These are phyloP conservation scores for Psephotus haematonotus DNA, from an alignment of 2,113 vertebrate genomes.

Conservation along the genomic window DNA sequence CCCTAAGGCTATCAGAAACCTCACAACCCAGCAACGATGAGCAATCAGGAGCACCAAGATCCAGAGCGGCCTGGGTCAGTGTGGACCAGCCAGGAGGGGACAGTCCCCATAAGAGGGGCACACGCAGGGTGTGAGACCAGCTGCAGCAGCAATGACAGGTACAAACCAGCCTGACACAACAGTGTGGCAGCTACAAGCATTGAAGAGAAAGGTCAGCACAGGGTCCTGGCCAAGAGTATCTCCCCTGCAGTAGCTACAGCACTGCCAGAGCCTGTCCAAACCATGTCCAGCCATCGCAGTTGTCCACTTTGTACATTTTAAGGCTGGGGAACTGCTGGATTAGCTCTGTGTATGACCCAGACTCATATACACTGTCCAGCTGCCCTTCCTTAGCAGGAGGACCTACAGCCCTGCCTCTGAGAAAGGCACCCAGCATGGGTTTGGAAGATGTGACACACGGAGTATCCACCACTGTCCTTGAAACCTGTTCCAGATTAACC, in stretches of 20 bases:
- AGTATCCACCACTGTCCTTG: background rate
- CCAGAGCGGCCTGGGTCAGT: fast-evolving
- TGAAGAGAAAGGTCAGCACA: background rate
- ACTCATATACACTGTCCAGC: background rate
- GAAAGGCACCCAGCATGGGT: background rate
- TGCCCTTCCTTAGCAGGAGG: background rate
- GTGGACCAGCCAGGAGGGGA: background rate
- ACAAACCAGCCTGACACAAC: background rate
- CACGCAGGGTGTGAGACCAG: background rate
- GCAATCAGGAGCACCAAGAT: background rate
- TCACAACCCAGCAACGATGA: fast-evolving
- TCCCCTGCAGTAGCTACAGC: background rate
- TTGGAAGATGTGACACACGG: background rate
- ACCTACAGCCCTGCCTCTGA: background rate
- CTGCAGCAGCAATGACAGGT: background rate
- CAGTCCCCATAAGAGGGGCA: background rate
- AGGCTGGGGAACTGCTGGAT: background rate
- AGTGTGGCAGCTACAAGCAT: background rate
- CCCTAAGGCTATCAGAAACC: background rate
- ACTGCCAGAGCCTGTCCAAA: background rate
- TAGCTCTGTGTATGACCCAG: background rate
- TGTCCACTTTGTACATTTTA: background rate
- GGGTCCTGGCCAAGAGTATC: background rate
- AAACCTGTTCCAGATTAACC: background rate
- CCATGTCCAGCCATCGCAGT: fast-evolving